Evolutionary conservation across 2,113 vertebrate genomes (phyloP).

Genomic region (Stomatorhinus ivindoensis): DNA sequence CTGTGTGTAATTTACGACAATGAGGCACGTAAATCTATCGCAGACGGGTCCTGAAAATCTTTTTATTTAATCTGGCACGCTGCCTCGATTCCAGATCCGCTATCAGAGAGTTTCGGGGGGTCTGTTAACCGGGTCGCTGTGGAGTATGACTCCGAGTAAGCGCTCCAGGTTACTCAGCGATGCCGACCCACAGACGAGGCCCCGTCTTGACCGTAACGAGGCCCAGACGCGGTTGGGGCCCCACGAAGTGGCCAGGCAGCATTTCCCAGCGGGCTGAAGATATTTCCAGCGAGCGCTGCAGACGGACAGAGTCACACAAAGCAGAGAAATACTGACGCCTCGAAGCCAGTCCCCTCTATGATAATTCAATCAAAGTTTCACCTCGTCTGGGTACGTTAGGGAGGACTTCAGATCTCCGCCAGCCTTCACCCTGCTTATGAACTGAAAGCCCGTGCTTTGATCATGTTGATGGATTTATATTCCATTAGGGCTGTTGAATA

Average conservation of each 20-base stretch:
- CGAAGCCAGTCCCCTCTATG: neutral
- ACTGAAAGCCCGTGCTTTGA: neutral
- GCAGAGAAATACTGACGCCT: neutral
- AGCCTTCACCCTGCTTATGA: neutral
- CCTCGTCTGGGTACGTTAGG: neutral
- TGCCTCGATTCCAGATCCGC: conserved; percentile 8
- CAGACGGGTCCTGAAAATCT: conserved; percentile 28
- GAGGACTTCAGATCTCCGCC: no score
- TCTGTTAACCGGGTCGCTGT: neutral
- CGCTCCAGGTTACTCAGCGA: neutral
- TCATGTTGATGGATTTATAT: neutral
- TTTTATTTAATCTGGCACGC: conserved; percentile 34
- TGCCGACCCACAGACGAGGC: neutral
- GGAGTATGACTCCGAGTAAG: neutral
- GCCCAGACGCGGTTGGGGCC: neutral
- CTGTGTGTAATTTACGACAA: conserved; percentile 13
- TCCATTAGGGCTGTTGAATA: neutral
- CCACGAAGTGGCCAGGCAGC: neutral
- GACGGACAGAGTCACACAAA: neutral
- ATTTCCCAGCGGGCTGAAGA: neutral
- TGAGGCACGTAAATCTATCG: conserved; percentile 33
- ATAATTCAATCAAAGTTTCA: neutral
- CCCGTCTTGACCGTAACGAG: neutral
- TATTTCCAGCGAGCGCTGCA: neutral
- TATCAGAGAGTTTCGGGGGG: conserved; percentile 4